Base-by-base conservation (phyloP, 2,113 vertebrate species). In the Pyrgilauda ruficollis region DNA sequence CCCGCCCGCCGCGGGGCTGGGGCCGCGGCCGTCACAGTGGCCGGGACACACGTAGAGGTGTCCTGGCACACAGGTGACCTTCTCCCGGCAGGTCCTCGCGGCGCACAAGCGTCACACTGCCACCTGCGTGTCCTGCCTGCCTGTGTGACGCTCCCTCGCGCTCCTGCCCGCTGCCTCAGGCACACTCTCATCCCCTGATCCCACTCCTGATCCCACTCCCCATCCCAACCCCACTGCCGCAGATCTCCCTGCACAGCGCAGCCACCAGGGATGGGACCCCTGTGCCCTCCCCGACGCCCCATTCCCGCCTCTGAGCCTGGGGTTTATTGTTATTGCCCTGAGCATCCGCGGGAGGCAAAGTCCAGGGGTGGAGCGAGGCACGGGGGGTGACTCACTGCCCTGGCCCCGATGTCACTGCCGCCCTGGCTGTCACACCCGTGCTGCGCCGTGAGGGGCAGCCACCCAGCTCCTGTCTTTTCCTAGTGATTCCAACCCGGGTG, bases 251-350 rank as follows among this genome's bases (percentile, higher is more conserved):
- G 33, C 68, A 9, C 24, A 3, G 28, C 28, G 39, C 41, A 20
- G 41, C 18, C 20, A 44, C n/a, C 50, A 1, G 9, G 8, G 37
- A 18, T 12, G 63, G 39, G 50, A 56, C 23, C 6, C 8, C 33
- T 7, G 76, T 41, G 68, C 28, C 56, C 24, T 39, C 43, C 49
- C 24, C 0, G 1, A 3, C 2, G 1, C 28, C n/a, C 14, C 21
- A 3, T 26, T 27, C 22, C 55, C 3, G 3, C 15, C 22, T 23
- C 4, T 0, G 0, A 28, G 19, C 28, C 69, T 0, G 13, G 62
- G 41, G 6, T 96, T 96, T 96, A 96, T 75, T 62, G 81, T 96
- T 96, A 96, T 76, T 52, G 83, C 89, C 21, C 66, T 1, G 6
- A 70, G 67, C n/a, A 66, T 43, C 55, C 3, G 9, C 3, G 1